phyloP scores from a whole-genome alignment of 2,113 vertebrate species.

The Phodopus roborovskii region DNA sequence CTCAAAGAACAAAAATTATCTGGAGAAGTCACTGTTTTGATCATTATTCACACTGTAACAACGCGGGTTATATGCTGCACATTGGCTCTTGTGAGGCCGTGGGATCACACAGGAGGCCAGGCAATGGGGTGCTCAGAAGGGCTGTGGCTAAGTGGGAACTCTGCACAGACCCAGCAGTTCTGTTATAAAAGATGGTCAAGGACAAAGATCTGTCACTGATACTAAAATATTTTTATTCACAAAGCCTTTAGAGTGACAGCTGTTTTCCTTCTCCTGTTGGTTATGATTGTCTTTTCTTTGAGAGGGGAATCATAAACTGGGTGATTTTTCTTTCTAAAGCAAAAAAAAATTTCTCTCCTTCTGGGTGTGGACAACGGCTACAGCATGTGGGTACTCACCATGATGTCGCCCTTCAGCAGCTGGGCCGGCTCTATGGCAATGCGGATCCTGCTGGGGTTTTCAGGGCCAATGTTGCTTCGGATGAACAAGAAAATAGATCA shows the following conservation, averaged over 20 bases:
- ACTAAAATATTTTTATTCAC: constrained; percentile 40
- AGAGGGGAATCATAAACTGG: fast-evolving
- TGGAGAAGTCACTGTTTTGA: background rate
- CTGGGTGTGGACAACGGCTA: fast-evolving
- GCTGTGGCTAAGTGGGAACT: background rate
- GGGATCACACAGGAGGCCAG: background rate
- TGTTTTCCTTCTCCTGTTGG: background rate
- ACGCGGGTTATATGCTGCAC: background rate
- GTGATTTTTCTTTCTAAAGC: background rate
- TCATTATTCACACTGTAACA: background rate
- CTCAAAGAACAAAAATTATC: background rate
- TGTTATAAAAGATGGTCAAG: background rate
- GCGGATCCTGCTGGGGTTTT: constrained; percentile 90
- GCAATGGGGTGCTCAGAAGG: background rate
- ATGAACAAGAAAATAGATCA: background rate
- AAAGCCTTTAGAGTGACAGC: background rate
- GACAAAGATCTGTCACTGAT: background rate
- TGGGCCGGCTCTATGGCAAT: constrained; percentile 94
- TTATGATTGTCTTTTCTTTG: background rate
- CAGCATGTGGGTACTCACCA: constrained; percentile 87
- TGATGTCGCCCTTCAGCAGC: constrained; percentile 96
- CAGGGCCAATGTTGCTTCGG: constrained; percentile 89
- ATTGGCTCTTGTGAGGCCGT: background rate
- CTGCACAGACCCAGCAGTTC: background rate
- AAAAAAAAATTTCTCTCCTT: background rate